A percentile compares a stretch with the other conserved stretches of the same genome.
phyloP scores from a whole-genome alignment of 2,113 vertebrate species.

The Aspiorhynchus laticeps region DNA sequence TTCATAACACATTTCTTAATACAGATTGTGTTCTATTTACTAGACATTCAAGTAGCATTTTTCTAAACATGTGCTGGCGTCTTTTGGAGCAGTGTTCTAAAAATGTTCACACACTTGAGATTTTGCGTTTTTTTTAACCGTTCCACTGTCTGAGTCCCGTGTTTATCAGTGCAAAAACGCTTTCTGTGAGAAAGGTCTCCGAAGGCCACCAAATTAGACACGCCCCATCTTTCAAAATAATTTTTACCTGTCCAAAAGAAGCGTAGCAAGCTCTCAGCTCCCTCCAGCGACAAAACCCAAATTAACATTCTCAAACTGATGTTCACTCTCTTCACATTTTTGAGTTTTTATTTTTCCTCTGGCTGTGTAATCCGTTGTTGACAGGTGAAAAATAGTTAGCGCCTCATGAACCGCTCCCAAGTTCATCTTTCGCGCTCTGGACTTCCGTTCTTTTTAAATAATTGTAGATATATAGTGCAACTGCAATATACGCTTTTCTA shows the following conservation, averaged over 20 bases:
- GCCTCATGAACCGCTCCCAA: too few species aligned
- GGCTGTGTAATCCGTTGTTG: too few species aligned
- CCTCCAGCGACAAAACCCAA: not conserved
- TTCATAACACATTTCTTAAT: not conserved
- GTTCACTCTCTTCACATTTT: not conserved
- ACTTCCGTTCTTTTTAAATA: too few species aligned
- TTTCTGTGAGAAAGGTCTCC: not conserved
- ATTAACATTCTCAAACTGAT: not conserved
- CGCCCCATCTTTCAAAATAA: not conserved
- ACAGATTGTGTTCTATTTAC: not conserved
- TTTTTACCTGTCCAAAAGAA: not conserved
- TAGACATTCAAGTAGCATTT: not conserved
- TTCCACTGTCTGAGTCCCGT: not conserved
- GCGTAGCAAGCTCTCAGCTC: not conserved
- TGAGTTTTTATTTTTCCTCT: too few species aligned
- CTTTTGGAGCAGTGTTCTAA: too few species aligned
- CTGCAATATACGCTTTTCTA: too few species aligned
- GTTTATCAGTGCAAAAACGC: not conserved
- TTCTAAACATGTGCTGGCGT: too few species aligned
- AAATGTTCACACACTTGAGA: too few species aligned
- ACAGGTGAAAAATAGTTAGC: too few species aligned
- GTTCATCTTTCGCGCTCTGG: too few species aligned
- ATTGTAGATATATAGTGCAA: not conserved
- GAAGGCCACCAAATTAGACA: too few species aligned
- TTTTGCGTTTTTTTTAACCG: not conserved